These are phyloP conservation scores for Caenorhabditis panamensis DNA, from an alignment of 2,888 invertebrate genomes.

Conservation along the genomic window DNA sequence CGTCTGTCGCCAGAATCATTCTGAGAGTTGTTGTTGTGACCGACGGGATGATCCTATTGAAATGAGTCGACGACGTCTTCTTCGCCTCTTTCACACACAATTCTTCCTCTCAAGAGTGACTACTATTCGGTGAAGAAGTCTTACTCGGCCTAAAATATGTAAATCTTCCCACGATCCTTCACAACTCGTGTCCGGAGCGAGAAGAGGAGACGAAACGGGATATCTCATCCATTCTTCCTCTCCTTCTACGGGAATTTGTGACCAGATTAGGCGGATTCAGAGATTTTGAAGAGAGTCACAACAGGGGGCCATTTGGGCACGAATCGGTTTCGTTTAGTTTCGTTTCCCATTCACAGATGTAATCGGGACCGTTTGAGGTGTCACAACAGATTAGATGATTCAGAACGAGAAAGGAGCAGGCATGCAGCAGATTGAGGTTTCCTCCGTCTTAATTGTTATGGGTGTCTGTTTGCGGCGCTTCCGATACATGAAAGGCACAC, in stretches of 20 bases:
- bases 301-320: slow-evolving; percentile 26
- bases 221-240: slow-evolving; percentile 12
- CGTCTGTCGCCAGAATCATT: slow-evolving; percentile 15
- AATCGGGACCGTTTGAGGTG: slow-evolving; percentile 50
- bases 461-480: slow-evolving; percentile 41
- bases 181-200: slow-evolving; percentile 50
- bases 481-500: slow-evolving; percentile 52
- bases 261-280: slow-evolving; percentile 30
- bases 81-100: slow-evolving; percentile 6
- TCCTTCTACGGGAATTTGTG: slow-evolving; percentile 41
- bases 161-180: slow-evolving; percentile 61
- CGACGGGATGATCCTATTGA: slow-evolving; percentile 49
- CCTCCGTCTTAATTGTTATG: slow-evolving; percentile 45
- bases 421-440: slow-evolving; percentile 39
- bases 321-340: not conserved
- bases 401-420: not conserved
- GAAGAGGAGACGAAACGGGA: slow-evolving; percentile 46
- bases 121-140: slow-evolving; percentile 36
- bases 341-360: slow-evolving; percentile 19
- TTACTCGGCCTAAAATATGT: slow-evolving; percentile 48
- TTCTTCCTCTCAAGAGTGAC: slow-evolving; percentile 53
- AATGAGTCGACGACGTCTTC: slow-evolving; percentile 37
- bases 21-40: slow-evolving; percentile 23
- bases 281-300: slow-evolving; percentile 32
- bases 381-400: slow-evolving; percentile 56